These are phyloP conservation scores for Eclectus roratus DNA, from an alignment of 2,113 vertebrate genomes.

Conservation along the genomic window DNA sequence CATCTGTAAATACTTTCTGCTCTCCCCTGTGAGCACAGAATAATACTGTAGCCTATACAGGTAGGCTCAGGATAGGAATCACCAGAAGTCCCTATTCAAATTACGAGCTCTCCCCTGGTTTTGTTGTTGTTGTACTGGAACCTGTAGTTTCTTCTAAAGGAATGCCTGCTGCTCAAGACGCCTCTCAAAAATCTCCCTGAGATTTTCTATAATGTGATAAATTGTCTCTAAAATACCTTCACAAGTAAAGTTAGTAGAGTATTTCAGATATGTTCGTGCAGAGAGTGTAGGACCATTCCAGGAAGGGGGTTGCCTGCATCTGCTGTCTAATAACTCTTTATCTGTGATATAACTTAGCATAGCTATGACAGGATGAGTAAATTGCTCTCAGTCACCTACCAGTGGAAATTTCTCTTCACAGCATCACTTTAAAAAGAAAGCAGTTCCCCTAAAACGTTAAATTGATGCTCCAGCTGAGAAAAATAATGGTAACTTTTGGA, in stretches of 20 bases:
- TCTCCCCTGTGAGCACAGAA: background rate
- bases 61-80: background rate
- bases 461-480: slow-evolving; percentile 55
- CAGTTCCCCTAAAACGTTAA: slow-evolving; percentile 22
- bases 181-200: background rate
- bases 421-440: slow-evolving; percentile 32
- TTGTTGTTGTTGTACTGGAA: background rate
- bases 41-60: background rate
- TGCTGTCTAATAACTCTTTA: background rate
- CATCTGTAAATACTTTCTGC: background rate
- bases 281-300: background rate
- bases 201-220: background rate
- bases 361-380: background rate
- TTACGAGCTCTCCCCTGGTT: background rate
- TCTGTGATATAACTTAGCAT: background rate
- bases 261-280: background rate
- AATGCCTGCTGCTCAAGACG: background rate
- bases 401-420: slow-evolving; percentile 26
- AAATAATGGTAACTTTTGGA: slow-evolving; percentile 36
- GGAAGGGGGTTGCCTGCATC: background rate
- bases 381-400: slow-evolving; percentile 8
- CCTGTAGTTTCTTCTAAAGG: background rate
- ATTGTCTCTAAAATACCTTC: background rate
- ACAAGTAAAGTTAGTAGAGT: background rate
- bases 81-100: background rate